Evolutionary conservation across 2,888 invertebrate species (phyloP), one percentile per base, ranked within the genome.

Genomic region (Stenichneumon culpator): DNA sequence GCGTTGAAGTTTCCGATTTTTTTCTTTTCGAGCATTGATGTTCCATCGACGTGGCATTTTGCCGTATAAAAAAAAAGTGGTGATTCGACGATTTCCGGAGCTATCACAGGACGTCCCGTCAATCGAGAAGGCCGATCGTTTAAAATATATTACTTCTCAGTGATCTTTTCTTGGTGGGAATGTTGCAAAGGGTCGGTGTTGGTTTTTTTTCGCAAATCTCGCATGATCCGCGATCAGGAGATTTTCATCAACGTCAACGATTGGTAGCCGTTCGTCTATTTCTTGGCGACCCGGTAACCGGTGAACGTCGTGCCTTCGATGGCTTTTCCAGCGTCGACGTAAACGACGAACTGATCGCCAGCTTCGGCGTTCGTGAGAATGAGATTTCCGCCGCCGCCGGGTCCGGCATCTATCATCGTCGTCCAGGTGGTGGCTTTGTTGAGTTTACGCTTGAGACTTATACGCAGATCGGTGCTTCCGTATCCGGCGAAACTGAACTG

Each of bases 401-500:
- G 91, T 19, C 93, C 93, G 11, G 81, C 87, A 70, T 85, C 88
- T 50, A 90, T 88, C 2, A 93, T 86, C n/a, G 91, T 81, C 32
- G 79, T 88, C 93, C 94, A 94, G 32, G 73, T 87, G 5, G 92
- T 90, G 7, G 90, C 89, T 79, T 89, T 91, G 85, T 90, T 92
- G 72, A 86, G 70, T 88, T 93, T 94, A 72, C 89, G 89, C 87
- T 93, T 94, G 65, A 94, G 84, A 9, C 91, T 92, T 47, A 94
- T 81, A 47, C 89, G 90, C 44, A 92, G 86, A 74, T 92, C 92
- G 63, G 88, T 72, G 77, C 90, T 91, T 60, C 94, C 94, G 83
- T 93, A 92, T 47, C 93, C 94, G 39, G 94, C 92, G 88, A 94
- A 94, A 54, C 94, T 93, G 89, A 95, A 94, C 86, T 94, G 94